phyloP scores from a whole-genome alignment of 2,888 invertebrate species.

The Drosophila atroscutellata region DNA sequence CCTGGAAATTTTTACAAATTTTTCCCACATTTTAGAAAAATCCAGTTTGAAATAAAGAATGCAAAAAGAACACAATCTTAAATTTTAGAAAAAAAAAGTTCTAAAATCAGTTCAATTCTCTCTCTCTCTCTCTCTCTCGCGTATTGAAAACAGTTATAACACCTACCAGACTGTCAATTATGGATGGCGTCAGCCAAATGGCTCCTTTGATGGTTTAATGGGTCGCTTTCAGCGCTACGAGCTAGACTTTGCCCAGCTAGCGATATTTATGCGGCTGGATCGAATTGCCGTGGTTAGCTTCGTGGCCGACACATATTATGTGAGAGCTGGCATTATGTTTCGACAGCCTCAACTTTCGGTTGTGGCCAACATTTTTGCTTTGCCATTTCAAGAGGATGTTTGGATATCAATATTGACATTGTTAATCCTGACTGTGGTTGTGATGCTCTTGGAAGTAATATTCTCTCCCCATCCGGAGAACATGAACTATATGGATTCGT shows the following conservation, averaged over 20 bases:
- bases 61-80: neutral
- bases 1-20: neutral
- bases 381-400: constrained; percentile 87
- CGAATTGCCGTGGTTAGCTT: constrained; percentile 86
- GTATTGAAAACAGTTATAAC: constrained; percentile 76
- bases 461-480: constrained; percentile 72
- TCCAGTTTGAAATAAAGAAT: neutral
- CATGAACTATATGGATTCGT: constrained; percentile 84
- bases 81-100: neutral
- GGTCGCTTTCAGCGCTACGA: constrained; percentile 87
- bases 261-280: constrained; percentile 87
- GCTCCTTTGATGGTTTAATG: constrained; percentile 87
- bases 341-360: constrained; percentile 88
- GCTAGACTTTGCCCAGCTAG: constrained; percentile 86
- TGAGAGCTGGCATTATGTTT: constrained; percentile 87
- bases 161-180: constrained; percentile 85
- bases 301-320: constrained; percentile 86
- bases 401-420: constrained; percentile 85
- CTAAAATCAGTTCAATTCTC: neutral
- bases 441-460: constrained; percentile 74
- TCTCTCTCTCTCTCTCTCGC: neutral
- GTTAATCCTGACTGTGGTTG: constrained; percentile 73
- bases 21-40: neutral
- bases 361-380: constrained; percentile 87
- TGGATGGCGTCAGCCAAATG: constrained; percentile 86